Evolutionary conservation across 2,888 invertebrate genomes (phyloP).

Genomic region (Vannuccia rotundouncinata): DNA sequence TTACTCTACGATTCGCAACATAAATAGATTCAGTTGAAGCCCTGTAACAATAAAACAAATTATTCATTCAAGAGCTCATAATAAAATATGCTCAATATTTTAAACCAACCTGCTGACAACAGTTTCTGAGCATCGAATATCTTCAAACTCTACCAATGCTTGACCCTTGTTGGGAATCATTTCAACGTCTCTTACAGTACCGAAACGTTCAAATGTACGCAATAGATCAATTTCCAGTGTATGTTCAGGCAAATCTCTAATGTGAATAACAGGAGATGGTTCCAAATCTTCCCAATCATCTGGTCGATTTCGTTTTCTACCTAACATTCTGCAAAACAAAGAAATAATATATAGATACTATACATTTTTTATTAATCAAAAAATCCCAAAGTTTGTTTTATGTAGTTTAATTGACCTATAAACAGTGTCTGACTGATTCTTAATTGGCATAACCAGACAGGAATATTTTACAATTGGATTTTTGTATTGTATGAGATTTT

Average conservation of each 20-base stretch:
- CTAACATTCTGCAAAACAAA: background rate
- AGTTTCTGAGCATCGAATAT: constrained; percentile 32
- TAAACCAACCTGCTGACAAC: constrained; percentile 28
- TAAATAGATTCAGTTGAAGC: background rate
- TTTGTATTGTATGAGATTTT: no score
- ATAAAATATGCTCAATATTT: background rate
- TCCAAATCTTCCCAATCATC: constrained; percentile 35
- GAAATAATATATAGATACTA: no score
- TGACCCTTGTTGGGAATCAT: constrained; percentile 53
- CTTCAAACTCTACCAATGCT: constrained; percentile 54
- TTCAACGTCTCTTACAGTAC: constrained; percentile 50
- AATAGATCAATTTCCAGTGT: constrained; percentile 58
- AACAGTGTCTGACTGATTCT: no score
- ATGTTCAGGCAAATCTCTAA: constrained; percentile 56
- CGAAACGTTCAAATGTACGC: constrained; percentile 58
- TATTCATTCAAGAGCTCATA: background rate
- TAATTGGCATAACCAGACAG: no score
- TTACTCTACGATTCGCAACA: constrained; percentile 29
- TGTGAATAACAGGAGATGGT: constrained; percentile 59
- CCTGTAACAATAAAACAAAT: background rate
- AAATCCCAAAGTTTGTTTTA: no score
- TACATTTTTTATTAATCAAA: no score
- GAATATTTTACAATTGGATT: no score
- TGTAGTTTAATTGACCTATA: no score
- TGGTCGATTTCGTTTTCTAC: constrained; percentile 11